phyloP scores from a whole-genome alignment of 2,888 invertebrate genomes.

The Stenolophus ochropezus region DNA sequence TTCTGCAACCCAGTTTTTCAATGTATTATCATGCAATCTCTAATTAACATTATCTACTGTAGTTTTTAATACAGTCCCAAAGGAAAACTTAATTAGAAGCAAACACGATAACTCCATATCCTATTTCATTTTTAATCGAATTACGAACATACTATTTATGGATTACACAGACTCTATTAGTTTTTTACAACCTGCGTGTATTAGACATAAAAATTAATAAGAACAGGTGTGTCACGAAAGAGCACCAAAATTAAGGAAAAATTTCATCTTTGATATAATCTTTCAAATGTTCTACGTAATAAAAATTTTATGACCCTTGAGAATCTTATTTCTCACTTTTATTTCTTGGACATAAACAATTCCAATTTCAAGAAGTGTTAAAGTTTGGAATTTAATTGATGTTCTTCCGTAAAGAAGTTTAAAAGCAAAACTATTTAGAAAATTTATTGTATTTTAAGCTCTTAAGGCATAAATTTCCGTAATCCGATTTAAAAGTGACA shows the following conservation, averaged over 20 bases:
- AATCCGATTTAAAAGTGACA: slow-evolving; percentile 1
- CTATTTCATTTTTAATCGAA: slow-evolving; percentile 17
- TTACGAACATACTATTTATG: not conserved
- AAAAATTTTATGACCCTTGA: not conserved
- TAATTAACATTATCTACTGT: not conserved
- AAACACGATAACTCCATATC: not conserved
- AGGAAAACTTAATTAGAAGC: not conserved
- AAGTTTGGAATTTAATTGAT: not conserved
- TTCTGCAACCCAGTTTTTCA: not conserved
- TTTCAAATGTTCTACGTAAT: not conserved
- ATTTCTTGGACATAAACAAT: not conserved
- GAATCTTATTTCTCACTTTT: not conserved
- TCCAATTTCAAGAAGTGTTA: not conserved
- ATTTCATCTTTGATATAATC: not conserved
- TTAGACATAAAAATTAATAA: not conserved
- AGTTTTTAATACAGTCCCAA: not conserved
- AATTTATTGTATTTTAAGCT: slow-evolving; percentile 1
- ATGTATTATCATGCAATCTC: not conserved
- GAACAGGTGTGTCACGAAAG: not conserved
- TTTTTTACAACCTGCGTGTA: not conserved
- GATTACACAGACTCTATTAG: not conserved
- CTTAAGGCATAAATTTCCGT: not conserved
- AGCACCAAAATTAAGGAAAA: not conserved
- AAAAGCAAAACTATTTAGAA: not conserved
- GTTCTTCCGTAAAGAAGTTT: not conserved